These are phyloP conservation scores for Spodoptera frugiperda DNA, from an alignment of 1,140 invertebrate species.

Conservation along the genomic window DNA sequence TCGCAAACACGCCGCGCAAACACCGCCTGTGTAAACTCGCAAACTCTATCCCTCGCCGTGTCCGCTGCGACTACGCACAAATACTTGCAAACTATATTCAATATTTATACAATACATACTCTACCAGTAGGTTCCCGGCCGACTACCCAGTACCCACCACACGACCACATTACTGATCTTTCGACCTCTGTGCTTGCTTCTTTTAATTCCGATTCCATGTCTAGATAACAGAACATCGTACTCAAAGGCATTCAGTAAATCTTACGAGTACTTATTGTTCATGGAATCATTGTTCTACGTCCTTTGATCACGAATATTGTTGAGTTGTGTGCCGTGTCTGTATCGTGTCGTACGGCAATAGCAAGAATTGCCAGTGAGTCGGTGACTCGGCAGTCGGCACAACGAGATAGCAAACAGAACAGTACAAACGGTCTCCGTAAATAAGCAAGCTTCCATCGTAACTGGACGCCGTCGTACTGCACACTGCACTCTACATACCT, in stretches of 20 bases:
- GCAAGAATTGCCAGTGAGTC: constrained; percentile 37
- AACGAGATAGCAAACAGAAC: constrained; percentile 72
- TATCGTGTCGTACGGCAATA: constrained; percentile 32
- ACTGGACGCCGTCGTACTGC: constrained; percentile 48
- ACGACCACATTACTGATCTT: constrained; percentile 19
- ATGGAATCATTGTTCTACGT: constrained; percentile 29
- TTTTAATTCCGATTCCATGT: constrained; percentile 34
- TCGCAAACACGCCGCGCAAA: constrained; percentile 73
- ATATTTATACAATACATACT: constrained; percentile 48
- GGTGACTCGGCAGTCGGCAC: constrained; percentile 47
- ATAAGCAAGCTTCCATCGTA: constrained; percentile 66
- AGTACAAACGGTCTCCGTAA: constrained; percentile 68
- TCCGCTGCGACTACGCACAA: constrained; percentile 38
- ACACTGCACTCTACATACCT: constrained; percentile 6
- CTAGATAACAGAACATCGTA: constrained; percentile 26
- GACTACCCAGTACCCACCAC: too few species aligned
- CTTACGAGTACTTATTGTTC: constrained; percentile 33
- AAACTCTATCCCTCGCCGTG: constrained; percentile 55
- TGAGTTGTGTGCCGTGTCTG: constrained; percentile 8
- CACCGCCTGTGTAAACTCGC: constrained; percentile 68
- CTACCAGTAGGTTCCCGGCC: neutral
- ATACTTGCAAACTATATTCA: constrained; percentile 45
- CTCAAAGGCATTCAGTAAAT: constrained; percentile 35
- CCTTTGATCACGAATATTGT: constrained; percentile 40
- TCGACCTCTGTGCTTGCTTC: constrained; percentile 29